A percentile compares a stretch with the other conserved stretches of the same genome.
Conservation (phyloP, 2,797 vertebrate species). For the Alfaro cultratus region DNA sequence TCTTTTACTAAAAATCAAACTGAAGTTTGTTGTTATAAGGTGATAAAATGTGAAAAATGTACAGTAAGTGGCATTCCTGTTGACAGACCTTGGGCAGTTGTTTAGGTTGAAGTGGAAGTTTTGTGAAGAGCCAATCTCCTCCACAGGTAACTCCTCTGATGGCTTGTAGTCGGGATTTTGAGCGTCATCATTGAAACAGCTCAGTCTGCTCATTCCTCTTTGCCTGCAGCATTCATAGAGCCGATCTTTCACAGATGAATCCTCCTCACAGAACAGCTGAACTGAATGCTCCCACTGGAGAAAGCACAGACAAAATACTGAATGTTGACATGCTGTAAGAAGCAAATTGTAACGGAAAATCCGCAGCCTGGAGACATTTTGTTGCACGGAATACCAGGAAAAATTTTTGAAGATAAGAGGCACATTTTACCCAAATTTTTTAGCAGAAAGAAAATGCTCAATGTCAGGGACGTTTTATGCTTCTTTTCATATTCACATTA, state of each 20-base stretch:
- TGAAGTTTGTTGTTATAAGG: background rate
- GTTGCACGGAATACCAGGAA: background rate
- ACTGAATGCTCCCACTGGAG: slow-evolving; percentile 77
- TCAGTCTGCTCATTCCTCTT: background rate
- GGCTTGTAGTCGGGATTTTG: slow-evolving; percentile 66
- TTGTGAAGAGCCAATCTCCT: background rate
- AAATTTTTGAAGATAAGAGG: background rate
- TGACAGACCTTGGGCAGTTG: slow-evolving; percentile 65
- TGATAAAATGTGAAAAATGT: background rate
- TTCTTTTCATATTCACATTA: background rate
- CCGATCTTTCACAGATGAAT: slow-evolving; percentile 52
- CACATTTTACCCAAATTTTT: background rate
- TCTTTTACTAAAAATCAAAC: background rate
- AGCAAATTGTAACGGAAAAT: slow-evolving; percentile 9
- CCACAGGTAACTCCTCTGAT: slow-evolving; percentile 32
- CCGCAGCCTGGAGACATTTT: background rate
- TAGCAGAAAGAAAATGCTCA: slow-evolving; percentile 3
- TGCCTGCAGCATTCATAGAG: slow-evolving; percentile 71
- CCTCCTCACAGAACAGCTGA: slow-evolving; percentile 66
- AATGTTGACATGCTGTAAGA: slow-evolving; percentile 6
- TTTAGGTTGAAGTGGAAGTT: slow-evolving; percentile 68
- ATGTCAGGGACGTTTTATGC: slow-evolving; percentile 46
- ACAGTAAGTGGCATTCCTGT: background rate
- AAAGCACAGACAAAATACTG: slow-evolving; percentile 14
- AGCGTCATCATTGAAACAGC: slow-evolving; percentile 71